Evolutionary conservation across 2,888 invertebrate genomes (phyloP), one percentile per base, ranked within the genome.

Genomic region (Zonitis immaculata): DNA sequence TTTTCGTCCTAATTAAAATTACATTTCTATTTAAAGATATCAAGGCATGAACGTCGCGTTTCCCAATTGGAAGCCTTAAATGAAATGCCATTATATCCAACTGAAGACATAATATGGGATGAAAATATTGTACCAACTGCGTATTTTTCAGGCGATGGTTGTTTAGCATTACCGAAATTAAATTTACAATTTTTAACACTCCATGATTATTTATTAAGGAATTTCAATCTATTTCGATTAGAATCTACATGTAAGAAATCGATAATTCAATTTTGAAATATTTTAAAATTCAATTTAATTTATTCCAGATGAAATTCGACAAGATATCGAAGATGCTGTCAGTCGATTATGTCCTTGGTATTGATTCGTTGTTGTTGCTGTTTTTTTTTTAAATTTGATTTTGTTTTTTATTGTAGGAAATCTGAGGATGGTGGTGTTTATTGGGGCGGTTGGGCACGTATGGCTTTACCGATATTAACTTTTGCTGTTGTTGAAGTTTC

Each of bases 401-500:
- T 3, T 12, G n/a, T 2, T n/a, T n/a, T n/a, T 1, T 8, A 11
- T 50, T 63, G 12, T 67, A 89, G 89, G 90, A 83, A 84, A 73
- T 80, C 94, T 1, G 97, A 96, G 79, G 93, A 95, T 71, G 86
- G 82, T 0, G 84, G 83, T 48, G 85, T 88, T 0, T 88, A 91
- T 67, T 99, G 95, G 77, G 96, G 96, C 11, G 99, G 99, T 1
- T 99, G 99, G 98, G 97, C 98, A 0, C 82, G 98, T 57, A 99
- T 99, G 98, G 98, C 98, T 0, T 89, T 96, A 65, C 94, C 96
- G 0, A 89, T 99, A 51, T 83, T 88, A 7, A 87, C 88, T 54
- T 98, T 99, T 76, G 89, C 91, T 2, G 92, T 98, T 1, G 93
- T 97, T 0, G 97, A 98, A 78, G 95, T 96, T 7, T 88, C 91